Conservation (phyloP, 2,888 invertebrate genomes). For the Oasisia sp. region DNA sequence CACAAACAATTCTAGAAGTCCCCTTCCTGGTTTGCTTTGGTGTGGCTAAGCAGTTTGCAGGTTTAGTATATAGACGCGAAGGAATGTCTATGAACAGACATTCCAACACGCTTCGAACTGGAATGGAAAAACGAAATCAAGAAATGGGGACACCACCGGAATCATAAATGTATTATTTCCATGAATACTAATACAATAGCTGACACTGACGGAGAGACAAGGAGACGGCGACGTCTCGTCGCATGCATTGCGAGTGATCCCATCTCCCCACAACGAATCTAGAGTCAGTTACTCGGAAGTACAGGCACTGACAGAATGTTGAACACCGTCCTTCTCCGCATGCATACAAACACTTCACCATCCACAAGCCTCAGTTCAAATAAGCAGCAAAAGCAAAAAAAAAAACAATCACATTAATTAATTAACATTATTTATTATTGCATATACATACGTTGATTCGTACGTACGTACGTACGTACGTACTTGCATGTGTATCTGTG, state of each 20-base stretch:
- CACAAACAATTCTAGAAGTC: too few relatives aligned
- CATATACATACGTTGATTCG: too few relatives aligned
- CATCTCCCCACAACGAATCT: neutral
- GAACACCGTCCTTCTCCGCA: too few relatives aligned
- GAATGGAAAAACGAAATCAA: neutral
- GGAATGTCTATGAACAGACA: neutral
- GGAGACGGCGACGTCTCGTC: neutral
- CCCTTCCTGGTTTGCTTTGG: neutral
- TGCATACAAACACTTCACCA: too few relatives aligned
- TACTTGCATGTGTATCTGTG: too few relatives aligned
- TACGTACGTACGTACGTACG: too few relatives aligned
- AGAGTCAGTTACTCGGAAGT: neutral
- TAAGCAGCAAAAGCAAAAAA: too few relatives aligned
- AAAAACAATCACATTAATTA: too few relatives aligned
- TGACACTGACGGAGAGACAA: neutral
- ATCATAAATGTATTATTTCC: neutral
- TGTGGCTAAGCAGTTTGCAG: too few relatives aligned
- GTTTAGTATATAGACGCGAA: neutral
- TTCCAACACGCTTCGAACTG: neutral
- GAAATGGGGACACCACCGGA: neutral
- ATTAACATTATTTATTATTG: too few relatives aligned
- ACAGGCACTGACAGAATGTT: neutral
- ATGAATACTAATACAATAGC: neutral
- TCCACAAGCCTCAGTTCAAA: too few relatives aligned
- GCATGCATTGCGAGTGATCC: neutral